phyloP scores from a whole-genome alignment of 2,797 vertebrate species.

The Poeciliopsis presidionis region DNA sequence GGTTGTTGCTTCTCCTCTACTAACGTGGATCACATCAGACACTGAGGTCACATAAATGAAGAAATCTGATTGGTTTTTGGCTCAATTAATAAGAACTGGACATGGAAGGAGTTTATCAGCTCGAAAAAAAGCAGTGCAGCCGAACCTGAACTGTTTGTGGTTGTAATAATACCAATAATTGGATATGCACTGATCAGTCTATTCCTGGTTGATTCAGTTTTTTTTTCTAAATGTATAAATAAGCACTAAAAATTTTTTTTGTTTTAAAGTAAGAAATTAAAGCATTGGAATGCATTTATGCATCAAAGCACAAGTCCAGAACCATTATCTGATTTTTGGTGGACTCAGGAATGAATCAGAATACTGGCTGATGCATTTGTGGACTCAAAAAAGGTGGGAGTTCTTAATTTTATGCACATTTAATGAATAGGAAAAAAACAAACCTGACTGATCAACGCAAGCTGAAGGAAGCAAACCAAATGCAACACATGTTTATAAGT shows the following conservation, averaged over 20 bases:
- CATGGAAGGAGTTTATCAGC: neutral
- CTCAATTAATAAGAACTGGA: constrained; percentile 5
- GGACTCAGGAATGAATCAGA: neutral
- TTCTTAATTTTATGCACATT: neutral
- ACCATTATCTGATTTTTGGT: neutral
- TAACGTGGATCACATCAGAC: constrained; percentile 2
- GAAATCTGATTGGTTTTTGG: constrained; percentile 2
- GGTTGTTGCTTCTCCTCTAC: constrained; percentile 40
- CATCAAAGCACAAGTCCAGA: neutral
- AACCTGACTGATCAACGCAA: no score
- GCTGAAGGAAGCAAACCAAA: no score
- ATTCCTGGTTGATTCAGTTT: neutral
- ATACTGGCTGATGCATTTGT: neutral
- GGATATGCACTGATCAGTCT: neutral
- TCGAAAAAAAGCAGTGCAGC: neutral
- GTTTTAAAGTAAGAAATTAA: neutral
- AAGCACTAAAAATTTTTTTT: neutral
- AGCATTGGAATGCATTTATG: neutral
- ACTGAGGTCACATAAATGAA: neutral
- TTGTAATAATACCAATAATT: neutral
- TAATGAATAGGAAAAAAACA: neutral
- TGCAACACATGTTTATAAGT: neutral
- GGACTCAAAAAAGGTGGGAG: neutral
- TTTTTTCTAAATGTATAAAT: neutral
- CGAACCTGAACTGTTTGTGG: neutral